Percentiles rank a stretch among this genome's conserved stretches.
Conservation (phyloP, 2,113 vertebrate species). For the Leiothrix lutea region DNA sequence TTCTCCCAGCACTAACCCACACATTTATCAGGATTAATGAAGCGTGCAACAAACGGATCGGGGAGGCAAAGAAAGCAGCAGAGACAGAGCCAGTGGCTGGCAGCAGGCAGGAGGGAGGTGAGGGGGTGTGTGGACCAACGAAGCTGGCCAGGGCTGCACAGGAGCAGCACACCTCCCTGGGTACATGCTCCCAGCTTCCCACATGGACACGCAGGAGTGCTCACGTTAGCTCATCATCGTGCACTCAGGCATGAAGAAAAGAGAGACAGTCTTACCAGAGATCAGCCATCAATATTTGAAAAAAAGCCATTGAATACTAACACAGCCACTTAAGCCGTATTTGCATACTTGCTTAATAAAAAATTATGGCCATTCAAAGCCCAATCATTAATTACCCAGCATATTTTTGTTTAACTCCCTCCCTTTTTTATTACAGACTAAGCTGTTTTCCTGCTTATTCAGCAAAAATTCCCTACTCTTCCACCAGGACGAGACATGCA, state of each 20-base stretch:
- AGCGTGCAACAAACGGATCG: not conserved
- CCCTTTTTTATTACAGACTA: constrained; percentile 40
- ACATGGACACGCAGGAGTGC: rapidly evolving
- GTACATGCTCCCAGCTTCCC: not conserved
- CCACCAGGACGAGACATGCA: not conserved
- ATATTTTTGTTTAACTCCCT: constrained; percentile 51
- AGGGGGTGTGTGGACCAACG: not conserved
- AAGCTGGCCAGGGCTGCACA: not conserved
- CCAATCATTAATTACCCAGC: constrained; percentile 69
- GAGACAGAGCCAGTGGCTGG: not conserved
- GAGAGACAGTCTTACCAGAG: not conserved
- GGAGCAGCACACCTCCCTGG: rapidly evolving
- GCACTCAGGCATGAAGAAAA: not conserved
- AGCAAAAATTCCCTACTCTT: constrained; percentile 36
- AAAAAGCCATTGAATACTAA: not conserved
- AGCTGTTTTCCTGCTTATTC: constrained; percentile 63
- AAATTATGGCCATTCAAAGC: constrained; percentile 66
- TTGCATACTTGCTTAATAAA: constrained; percentile 78
- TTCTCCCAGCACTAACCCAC: not conserved
- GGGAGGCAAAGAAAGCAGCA: not conserved
- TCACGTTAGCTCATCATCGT: rapidly evolving
- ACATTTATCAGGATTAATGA: constrained; percentile 43
- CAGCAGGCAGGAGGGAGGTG: not conserved
- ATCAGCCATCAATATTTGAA: not conserved
- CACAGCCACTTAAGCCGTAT: constrained; percentile 1